Conservation (phyloP, 2,113 vertebrate species). For the Anthoscopus minutus region DNA sequence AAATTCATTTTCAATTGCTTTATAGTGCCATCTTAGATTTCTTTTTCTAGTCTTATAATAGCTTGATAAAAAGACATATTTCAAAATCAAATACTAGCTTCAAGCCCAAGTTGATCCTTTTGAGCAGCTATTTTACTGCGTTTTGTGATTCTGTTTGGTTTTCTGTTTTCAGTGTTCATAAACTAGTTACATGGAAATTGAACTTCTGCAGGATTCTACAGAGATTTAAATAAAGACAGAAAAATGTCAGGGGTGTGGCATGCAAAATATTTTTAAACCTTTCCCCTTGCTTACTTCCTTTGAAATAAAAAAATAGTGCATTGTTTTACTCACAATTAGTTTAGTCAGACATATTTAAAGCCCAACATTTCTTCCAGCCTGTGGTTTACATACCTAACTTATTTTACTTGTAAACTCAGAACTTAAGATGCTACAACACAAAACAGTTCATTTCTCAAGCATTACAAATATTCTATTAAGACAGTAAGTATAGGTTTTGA, state of each 20-base stretch:
- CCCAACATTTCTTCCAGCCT: background rate
- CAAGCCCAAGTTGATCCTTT: background rate
- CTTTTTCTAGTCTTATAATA: background rate
- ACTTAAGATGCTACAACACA: background rate
- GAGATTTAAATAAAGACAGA: background rate
- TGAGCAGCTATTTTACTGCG: background rate
- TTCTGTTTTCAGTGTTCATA: background rate
- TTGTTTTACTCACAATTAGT: background rate
- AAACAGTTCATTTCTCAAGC: background rate
- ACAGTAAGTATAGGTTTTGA: background rate
- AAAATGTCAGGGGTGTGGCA: background rate
- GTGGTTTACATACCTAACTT: background rate
- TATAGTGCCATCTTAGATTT: background rate
- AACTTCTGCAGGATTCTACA: background rate
- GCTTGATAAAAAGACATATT: background rate
- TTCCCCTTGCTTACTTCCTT: background rate
- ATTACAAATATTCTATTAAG: background rate
- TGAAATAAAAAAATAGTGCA: too few species aligned
- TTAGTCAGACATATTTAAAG: background rate
- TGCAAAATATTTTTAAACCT: background rate
- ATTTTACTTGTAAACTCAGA: background rate
- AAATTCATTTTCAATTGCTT: background rate
- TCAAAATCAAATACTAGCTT: background rate
- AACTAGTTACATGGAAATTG: background rate
- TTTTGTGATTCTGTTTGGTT: background rate